A percentile compares a stretch with the other conserved stretches of the same genome.
Conservation (phyloP, 1,140 invertebrate species). For the Saccostrea cuccullata region DNA sequence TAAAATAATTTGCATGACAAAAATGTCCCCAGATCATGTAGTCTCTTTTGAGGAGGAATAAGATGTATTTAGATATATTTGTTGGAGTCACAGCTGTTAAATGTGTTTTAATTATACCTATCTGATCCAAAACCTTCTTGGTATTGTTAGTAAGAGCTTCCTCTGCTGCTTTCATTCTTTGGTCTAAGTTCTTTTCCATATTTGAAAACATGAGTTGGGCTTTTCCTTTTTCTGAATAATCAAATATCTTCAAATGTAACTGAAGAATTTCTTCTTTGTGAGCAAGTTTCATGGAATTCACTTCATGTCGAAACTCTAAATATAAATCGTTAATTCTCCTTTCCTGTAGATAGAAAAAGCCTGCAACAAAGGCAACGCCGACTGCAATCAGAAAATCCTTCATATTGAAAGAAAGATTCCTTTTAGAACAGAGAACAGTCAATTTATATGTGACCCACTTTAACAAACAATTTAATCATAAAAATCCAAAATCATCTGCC, state of each 20-base stretch:
- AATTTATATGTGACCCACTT: too few relatives aligned
- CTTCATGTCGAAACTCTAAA: not conserved
- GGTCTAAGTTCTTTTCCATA: not conserved
- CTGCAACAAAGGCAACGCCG: not conserved
- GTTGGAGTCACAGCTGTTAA: too few relatives aligned
- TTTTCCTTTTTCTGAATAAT: not conserved
- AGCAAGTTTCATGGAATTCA: not conserved
- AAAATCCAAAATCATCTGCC: too few relatives aligned
- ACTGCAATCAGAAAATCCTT: not conserved
- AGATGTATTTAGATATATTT: too few relatives aligned
- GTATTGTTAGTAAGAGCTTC: not conserved
- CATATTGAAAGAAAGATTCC: not conserved
- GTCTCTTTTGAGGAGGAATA: too few relatives aligned
- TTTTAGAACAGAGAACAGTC: too few relatives aligned
- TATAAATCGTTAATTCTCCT: not conserved
- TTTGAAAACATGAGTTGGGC: not conserved
- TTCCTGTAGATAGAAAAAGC: not conserved
- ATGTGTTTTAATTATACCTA: not conserved
- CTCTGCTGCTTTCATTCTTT: not conserved
- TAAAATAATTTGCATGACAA: too few relatives aligned
- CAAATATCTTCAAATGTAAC: not conserved
- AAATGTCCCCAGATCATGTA: too few relatives aligned
- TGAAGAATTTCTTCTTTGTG: not conserved
- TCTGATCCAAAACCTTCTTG: not conserved
- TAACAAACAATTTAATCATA: too few relatives aligned